A percentile compares a stretch with the other conserved stretches of the same genome.
These are phyloP conservation scores for Anoplius nigerrimus DNA, from an alignment of 2,888 invertebrate genomes.

Conservation along the genomic window DNA sequence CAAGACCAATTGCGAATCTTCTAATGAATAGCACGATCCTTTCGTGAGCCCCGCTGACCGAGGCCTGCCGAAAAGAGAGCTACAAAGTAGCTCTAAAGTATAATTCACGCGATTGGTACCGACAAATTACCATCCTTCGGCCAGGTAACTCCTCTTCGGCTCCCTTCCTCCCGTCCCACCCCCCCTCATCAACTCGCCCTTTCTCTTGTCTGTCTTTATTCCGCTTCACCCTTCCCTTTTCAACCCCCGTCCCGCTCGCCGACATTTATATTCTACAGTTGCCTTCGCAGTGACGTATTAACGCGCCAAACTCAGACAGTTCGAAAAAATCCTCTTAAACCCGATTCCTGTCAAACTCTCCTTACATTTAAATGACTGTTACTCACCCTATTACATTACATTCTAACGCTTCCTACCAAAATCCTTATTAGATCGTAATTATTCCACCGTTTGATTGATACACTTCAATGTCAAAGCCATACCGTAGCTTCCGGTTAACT, in stretches of 20 bases:
- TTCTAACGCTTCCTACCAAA: too few relatives aligned
- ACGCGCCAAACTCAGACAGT: too few relatives aligned
- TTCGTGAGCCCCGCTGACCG: background rate
- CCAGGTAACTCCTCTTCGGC: conserved; percentile 19
- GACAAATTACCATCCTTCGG: conserved; percentile 57
- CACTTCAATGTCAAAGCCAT: too few relatives aligned
- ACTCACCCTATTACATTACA: too few relatives aligned
- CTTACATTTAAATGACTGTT: too few relatives aligned
- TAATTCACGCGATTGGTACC: conserved; percentile 50
- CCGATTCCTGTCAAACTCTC: too few relatives aligned
- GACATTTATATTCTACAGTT: too few relatives aligned
- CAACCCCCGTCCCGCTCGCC: background rate
- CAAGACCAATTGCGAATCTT: conserved; percentile 31
- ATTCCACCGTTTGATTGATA: too few relatives aligned
- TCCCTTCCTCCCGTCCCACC: conserved; percentile 9
- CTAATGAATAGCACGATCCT: conserved; percentile 55
- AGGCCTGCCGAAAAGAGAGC: conserved; percentile 38
- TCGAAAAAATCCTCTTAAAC: too few relatives aligned
- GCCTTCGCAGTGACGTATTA: too few relatives aligned
- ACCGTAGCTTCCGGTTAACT: too few relatives aligned
- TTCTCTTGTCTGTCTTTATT: background rate
- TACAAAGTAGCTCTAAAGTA: conserved; percentile 63
- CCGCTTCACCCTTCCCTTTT: background rate
- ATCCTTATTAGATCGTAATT: too few relatives aligned
- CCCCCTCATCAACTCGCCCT: background rate